Evolutionary conservation across 2,888 invertebrate genomes (phyloP).

Genomic region (Zygogramma bicolorata): DNA sequence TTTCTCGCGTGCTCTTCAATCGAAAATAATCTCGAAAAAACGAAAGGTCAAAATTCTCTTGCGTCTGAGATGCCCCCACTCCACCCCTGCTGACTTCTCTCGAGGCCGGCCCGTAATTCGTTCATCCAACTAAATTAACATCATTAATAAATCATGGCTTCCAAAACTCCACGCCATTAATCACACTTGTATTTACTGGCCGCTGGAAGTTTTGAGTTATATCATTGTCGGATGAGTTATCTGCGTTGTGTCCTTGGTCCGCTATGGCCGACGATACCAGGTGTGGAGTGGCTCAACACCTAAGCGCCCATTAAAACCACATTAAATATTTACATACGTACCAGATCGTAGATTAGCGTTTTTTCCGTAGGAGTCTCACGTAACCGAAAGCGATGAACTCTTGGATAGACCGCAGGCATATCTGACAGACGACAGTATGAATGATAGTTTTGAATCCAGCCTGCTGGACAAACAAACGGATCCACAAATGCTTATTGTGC

Average conservation of each 20-base stretch:
- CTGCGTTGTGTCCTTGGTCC: slow-evolving; percentile 44
- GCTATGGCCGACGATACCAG: slow-evolving; percentile 35
- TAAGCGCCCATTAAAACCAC: slow-evolving; percentile 52
- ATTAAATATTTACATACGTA: slow-evolving; percentile 51
- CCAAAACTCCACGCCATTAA: slow-evolving; percentile 63
- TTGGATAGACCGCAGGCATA: too few species aligned
- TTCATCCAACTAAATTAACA: slow-evolving; percentile 60
- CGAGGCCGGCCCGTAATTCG: slow-evolving; percentile 47
- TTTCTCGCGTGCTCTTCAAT: too few species aligned
- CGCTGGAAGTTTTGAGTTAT: slow-evolving; percentile 60
- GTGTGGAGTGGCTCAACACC: slow-evolving; percentile 43
- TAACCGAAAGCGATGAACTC: too few species aligned
- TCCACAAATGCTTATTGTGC: too few species aligned
- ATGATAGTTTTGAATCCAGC: too few species aligned
- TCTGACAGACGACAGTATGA: too few species aligned
- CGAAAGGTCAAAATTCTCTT: neutral
- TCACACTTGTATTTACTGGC: slow-evolving; percentile 61
- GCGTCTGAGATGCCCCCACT: neutral
- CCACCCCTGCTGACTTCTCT: neutral
- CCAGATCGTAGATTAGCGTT: slow-evolving; percentile 31
- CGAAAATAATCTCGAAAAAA: neutral
- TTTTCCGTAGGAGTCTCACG: slow-evolving; percentile 16
- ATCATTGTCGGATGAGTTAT: slow-evolving; percentile 60
- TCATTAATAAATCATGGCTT: slow-evolving; percentile 62
- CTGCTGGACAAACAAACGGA: too few species aligned